Evolutionary conservation across 2,888 invertebrate genomes (phyloP), one percentile per base, ranked within the genome.

Genomic region (Rugalucina vietnamica): DNA sequence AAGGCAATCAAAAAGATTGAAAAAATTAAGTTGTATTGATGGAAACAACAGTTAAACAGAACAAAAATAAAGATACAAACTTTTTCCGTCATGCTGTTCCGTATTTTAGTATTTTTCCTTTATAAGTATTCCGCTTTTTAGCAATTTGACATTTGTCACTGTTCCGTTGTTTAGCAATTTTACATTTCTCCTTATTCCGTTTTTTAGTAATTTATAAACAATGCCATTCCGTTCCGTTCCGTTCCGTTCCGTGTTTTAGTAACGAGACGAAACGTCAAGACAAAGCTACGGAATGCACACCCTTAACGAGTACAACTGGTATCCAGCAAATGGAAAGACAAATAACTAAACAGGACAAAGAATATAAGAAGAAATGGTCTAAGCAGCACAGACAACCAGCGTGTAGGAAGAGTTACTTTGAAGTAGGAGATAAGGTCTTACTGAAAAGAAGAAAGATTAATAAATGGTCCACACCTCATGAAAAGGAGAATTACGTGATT

Each of bases 391-490:
- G 72, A 43, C 43, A 43, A 29, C 29, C 72, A 3, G 27, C 3
- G 29, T 4, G 1, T 12, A 37, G 32, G 24, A 21, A 37, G 49
- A 72, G 76, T 37, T 69, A 60, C 12, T 69, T 80, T 50, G 32
- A 72, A 57, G 10, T 65, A 18, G 81, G 81, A 71, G 84, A 81
- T 60, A 81, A 71, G 24, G 77, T 84, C 10, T 49, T 81, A 18
- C 36, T 83, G 43, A 14, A 69, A 76, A 75, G 71, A 34, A 27
- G 57, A 34, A 83, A 76, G 50, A 49, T 10, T 27, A 83, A 74
- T 34, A 76, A 81, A 60, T 77, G 75, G 70, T 50, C 82, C 21
- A 73, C 74, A 32, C 50, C 80, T 24, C 80, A 84, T 65, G 84
- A 84, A 84, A 75, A 71, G 34, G 69, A 74, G 60, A 76, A 76